Evolutionary conservation across 2,113 vertebrate genomes (phyloP).

Genomic region (Corythornis vintsioides): DNA sequence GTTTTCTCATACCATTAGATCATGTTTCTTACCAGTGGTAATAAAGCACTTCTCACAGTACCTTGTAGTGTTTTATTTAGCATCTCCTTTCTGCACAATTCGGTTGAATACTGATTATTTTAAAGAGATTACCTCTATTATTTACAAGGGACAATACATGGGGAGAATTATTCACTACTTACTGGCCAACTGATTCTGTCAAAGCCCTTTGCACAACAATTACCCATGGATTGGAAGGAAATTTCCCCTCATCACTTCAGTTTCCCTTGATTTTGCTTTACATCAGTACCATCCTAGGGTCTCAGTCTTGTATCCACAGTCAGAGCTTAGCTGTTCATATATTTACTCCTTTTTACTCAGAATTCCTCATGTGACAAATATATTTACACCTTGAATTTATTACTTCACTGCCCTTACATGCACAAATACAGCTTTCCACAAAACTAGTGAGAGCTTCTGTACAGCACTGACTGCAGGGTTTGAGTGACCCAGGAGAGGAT

Average conservation of each 20-base stretch:
- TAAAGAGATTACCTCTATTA: background rate
- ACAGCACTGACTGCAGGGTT: background rate
- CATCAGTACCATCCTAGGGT: background rate
- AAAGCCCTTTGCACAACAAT: background rate
- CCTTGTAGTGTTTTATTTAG: background rate
- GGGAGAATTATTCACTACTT: background rate
- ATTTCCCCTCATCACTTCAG: background rate
- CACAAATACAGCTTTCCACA: background rate
- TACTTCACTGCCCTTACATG: background rate
- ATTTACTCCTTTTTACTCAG: background rate
- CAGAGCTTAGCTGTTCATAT: background rate
- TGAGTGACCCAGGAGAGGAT: fast-evolving
- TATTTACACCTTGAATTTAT: background rate
- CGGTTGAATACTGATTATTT: background rate
- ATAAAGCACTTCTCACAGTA: background rate
- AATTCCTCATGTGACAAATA: background rate
- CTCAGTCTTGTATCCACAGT: background rate
- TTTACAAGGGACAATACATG: background rate
- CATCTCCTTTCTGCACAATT: background rate
- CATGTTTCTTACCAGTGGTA: background rate
- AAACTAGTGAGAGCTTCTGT: background rate
- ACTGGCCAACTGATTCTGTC: background rate
- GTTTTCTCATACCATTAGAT: background rate
- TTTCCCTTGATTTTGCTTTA: background rate
- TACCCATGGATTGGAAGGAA: background rate